Evolutionary conservation across 1,140 invertebrate species (phyloP).

Genomic region (Heliconius hewitsoni): DNA sequence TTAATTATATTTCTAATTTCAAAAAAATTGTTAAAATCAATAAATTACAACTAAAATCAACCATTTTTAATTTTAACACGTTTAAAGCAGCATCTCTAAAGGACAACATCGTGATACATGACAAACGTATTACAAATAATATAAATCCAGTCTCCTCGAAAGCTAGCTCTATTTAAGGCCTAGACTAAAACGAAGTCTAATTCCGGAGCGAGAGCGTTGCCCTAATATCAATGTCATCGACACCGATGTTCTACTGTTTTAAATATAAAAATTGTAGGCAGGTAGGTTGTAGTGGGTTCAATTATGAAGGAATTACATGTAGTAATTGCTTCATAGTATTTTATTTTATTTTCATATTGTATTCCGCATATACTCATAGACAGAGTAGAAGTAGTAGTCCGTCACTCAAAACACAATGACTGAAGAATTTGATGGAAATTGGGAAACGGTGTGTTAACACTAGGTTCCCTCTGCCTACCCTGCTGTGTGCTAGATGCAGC

Average conservation of each 20-base stretch:
- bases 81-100: neutral
- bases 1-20: too few relatives aligned
- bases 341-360: too few relatives aligned
- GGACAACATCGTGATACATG: neutral
- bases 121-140: neutral
- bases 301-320: neutral
- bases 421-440: too few relatives aligned
- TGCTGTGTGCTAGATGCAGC: too few relatives aligned
- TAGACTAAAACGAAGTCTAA: conserved; percentile 9
- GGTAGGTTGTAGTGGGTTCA: neutral
- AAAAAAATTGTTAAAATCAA: too few relatives aligned
- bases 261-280: neutral
- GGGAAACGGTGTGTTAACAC: too few relatives aligned
- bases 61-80: too few relatives aligned
- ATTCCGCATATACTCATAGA: too few relatives aligned
- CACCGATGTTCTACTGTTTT: neutral
- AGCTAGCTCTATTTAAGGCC: conserved; percentile 11
- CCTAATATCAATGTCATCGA: conserved; percentile 12
- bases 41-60: neutral
- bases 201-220: conserved; percentile 1
- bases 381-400: too few relatives aligned
- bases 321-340: too few relatives aligned
- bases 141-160: neutral
- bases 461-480: too few relatives aligned
- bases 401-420: too few relatives aligned